These are phyloP conservation scores for Caiman crocodilus DNA, from an alignment of 2,797 vertebrate genomes.

Conservation along the genomic window DNA sequence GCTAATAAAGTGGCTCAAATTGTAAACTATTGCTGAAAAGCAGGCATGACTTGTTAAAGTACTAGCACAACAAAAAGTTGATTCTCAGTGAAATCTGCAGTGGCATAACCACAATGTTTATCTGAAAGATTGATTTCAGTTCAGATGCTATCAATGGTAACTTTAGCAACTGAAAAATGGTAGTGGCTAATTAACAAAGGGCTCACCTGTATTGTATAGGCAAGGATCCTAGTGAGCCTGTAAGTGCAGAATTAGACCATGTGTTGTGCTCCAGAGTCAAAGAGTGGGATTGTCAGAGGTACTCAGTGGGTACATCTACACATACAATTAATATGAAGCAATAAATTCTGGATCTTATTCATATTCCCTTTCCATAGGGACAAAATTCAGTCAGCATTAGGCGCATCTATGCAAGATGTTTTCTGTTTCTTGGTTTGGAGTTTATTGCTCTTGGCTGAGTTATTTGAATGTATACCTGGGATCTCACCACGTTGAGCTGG, in stretches of 20 bases:
- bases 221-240: neutral
- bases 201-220: neutral
- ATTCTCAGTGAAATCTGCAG: neutral
- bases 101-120: fast-evolving
- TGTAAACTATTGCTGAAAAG: neutral
- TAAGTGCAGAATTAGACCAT: neutral
- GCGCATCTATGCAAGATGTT: too few species aligned
- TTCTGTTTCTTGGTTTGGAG: too few species aligned
- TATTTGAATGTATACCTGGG: too few species aligned
- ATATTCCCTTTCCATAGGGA: too few species aligned
- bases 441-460: too few species aligned
- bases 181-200: neutral
- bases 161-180: neutral
- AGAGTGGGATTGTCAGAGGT: neutral
- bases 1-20: neutral
- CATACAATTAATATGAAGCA: too few species aligned
- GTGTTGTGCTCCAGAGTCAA: neutral
- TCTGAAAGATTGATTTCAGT: neutral
- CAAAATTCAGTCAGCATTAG: too few species aligned
- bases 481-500: too few species aligned
- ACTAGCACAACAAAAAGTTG: neutral
- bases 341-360: too few species aligned
- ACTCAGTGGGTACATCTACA: neutral
- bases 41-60: neutral
- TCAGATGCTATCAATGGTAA: neutral